Evolutionary conservation across 1,140 invertebrate species (phyloP).

Genomic region (Rhyzopertha dominica): DNA sequence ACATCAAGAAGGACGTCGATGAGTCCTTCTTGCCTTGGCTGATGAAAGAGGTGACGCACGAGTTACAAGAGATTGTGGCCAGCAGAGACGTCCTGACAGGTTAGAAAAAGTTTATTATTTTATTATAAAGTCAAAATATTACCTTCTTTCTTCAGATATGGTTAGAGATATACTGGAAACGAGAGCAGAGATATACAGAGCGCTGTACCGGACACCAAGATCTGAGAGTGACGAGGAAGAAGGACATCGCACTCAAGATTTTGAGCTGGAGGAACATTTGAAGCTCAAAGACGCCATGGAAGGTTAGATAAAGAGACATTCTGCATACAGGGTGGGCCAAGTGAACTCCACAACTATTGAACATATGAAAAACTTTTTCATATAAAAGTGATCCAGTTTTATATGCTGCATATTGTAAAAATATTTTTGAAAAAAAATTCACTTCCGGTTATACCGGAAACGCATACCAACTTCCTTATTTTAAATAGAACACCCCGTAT

Average conservation of each 20-base stretch:
- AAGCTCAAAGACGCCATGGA: conserved; percentile 39
- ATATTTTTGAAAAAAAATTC: too few species aligned
- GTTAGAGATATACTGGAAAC: conserved; percentile 69
- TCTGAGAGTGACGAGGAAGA: conserved; percentile 25
- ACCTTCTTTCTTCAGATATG: conserved; percentile 55
- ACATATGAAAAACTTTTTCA: too few species aligned
- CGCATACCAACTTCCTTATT: too few species aligned
- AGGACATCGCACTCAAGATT: conserved; percentile 28
- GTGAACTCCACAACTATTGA: too few species aligned
- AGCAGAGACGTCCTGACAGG: conserved; percentile 72
- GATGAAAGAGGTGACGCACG: conserved; percentile 71
- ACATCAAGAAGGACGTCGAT: conserved; percentile 66
- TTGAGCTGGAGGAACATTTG: conserved; percentile 34
- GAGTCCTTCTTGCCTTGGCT: conserved; percentile 86
- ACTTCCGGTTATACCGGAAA: too few species aligned
- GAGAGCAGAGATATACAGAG: conserved; percentile 56
- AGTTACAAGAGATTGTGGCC: conserved; percentile 72
- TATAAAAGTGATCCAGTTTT: too few species aligned
- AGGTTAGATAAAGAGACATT: too few species aligned
- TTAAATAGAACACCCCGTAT: too few species aligned
- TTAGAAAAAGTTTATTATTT: conserved; percentile 35
- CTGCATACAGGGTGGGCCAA: too few species aligned
- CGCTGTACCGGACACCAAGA: conserved; percentile 43
- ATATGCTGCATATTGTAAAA: too few species aligned
- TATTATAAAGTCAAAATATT: conserved; percentile 2